A percentile compares a stretch with the other conserved stretches of the same genome.
These are phyloP conservation scores for Herminia tarsipennalis DNA, from an alignment of 2,888 invertebrate genomes.

Conservation along the genomic window DNA sequence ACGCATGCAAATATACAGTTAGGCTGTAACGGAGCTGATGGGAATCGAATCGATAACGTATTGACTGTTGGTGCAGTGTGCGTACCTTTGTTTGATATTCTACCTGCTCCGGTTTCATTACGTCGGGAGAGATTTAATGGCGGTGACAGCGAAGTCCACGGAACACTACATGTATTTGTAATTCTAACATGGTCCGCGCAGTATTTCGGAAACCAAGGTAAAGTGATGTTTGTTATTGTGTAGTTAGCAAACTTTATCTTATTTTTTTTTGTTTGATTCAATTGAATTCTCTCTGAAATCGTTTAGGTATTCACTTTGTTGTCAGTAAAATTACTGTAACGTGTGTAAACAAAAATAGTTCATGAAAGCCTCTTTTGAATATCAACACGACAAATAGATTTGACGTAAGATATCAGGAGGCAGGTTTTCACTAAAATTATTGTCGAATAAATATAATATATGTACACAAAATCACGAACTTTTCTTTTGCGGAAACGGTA, in stretches of 20 bases:
- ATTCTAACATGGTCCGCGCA: conserved; percentile 31
- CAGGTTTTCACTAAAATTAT: no score
- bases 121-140: conserved; percentile 10
- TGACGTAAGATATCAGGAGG: conserved; percentile 22
- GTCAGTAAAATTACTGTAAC: conserved; percentile 16
- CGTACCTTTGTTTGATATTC: conserved; percentile 40
- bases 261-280: background rate
- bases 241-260: background rate
- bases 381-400: conserved; percentile 24
- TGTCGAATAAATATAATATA: no score
- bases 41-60: conserved; percentile 76
- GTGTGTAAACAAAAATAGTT: conserved; percentile 21
- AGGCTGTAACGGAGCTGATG: conserved; percentile 69
- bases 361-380: conserved; percentile 31
- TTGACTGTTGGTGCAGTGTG: conserved; percentile 51
- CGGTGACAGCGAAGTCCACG: background rate
- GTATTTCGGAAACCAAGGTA: conserved; percentile 19
- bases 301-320: conserved; percentile 12
- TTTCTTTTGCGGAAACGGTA: no score
- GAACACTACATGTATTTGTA: conserved; percentile 15
- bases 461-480: no score
- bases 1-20: conserved; percentile 85
- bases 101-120: conserved; percentile 24
- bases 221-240: background rate
- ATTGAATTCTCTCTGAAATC: background rate